A percentile compares a stretch with the other conserved stretches of the same genome.
phyloP scores from a whole-genome alignment of 2,888 invertebrate species.

The Trichacis sp. region DNA sequence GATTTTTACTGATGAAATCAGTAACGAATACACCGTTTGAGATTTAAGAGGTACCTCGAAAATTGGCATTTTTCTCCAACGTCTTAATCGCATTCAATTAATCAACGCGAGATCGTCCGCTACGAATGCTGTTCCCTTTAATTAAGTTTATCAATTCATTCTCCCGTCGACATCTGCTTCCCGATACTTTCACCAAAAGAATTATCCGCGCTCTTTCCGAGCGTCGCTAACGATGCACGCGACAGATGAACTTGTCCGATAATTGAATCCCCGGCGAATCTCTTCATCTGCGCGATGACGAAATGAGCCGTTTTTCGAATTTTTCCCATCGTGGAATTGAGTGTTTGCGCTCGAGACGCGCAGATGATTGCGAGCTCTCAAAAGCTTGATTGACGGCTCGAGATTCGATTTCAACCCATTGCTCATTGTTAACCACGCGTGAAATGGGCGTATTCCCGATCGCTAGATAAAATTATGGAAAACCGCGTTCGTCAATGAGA shows the following conservation, averaged over 20 bases:
- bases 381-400: background rate
- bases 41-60: too few species aligned
- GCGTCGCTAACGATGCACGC: slow-evolving; percentile 16
- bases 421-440: slow-evolving; percentile 13
- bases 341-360: background rate
- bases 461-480: slow-evolving; percentile 5
- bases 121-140: background rate
- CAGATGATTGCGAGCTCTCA: background rate
- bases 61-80: too few species aligned
- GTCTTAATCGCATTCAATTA: background rate
- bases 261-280: background rate
- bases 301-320: background rate
- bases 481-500: background rate
- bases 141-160: slow-evolving; percentile 11
- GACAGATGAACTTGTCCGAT: slow-evolving; percentile 17
- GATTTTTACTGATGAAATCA: too few species aligned
- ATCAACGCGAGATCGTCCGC: background rate
- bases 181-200: slow-evolving; percentile 12
- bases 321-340: too few species aligned
- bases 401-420: slow-evolving; percentile 1
- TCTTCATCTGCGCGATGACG: background rate
- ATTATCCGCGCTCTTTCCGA: slow-evolving; percentile 15
- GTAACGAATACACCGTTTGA: too few species aligned
- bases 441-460: slow-evolving; percentile 11
- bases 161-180: slow-evolving; percentile 15